Conservation (phyloP, 2,113 vertebrate species). For the Dipodomys merriami region DNA sequence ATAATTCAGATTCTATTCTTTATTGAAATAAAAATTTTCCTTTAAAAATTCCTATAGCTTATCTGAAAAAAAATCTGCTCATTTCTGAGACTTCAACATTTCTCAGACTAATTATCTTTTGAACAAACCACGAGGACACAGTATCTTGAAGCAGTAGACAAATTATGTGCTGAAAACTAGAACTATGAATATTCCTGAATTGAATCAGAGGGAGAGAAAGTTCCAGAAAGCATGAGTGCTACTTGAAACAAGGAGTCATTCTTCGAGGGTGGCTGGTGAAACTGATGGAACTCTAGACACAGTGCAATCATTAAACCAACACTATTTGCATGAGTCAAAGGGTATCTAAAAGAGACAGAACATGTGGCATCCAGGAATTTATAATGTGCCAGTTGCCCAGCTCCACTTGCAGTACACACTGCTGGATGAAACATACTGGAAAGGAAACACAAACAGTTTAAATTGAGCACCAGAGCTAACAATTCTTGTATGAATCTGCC, state of each 20-base stretch:
- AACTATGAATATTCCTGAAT: conserved; percentile 20
- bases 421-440: conserved; percentile 68
- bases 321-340: conserved; percentile 83
- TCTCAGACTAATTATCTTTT: conserved; percentile 21
- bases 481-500: conserved; percentile 45
- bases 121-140: conserved; percentile 8
- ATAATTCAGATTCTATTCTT: not conserved
- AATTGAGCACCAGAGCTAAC: conserved; percentile 70
- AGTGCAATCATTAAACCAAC: conserved; percentile 80
- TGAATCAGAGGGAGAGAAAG: not conserved
- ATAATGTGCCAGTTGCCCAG: conserved; percentile 47
- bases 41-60: conserved; percentile 6
- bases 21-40: not conserved
- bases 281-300: conserved; percentile 69
- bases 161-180: not conserved
- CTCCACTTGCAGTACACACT: conserved; percentile 67
- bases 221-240: conserved; percentile 31
- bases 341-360: conserved; percentile 68
- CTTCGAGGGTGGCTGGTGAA: conserved; percentile 55
- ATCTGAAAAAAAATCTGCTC: not conserved
- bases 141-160: conserved; percentile 5
- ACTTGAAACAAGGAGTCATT: conserved; percentile 44
- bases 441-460: conserved; percentile 82
- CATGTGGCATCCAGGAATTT: conserved; percentile 54
- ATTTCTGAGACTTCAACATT: not conserved